These are phyloP conservation scores for Pegea sp. DNA, from an alignment of 23 tunicate species.

Conservation along the genomic window DNA sequence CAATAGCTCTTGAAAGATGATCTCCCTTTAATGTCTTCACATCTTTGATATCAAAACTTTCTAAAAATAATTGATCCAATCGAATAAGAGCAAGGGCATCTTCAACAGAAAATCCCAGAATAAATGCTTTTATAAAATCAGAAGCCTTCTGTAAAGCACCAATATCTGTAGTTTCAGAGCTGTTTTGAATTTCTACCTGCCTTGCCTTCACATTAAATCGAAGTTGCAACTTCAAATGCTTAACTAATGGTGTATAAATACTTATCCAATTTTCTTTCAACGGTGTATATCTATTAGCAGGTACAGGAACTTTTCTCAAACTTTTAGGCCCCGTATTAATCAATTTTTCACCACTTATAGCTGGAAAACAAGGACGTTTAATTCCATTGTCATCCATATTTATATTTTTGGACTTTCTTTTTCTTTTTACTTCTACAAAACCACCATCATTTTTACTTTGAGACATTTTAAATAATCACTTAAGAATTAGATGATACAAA, in stretches of 20 bases:
- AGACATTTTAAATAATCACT: too few species aligned
- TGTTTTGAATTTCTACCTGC: constrained; percentile 59
- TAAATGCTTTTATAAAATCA: constrained; percentile 77
- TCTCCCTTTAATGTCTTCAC: constrained; percentile 86
- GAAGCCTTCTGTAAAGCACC: constrained; percentile 73
- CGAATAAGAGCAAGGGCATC: constrained; percentile 91
- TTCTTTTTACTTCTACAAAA: too few species aligned
- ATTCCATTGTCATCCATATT: too few species aligned
- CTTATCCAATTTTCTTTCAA: constrained; percentile 92
- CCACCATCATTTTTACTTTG: too few species aligned
- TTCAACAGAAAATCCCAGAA: constrained; percentile 67
- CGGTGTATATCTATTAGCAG: constrained; percentile 75
- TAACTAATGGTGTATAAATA: constrained; percentile 59
- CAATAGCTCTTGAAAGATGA: constrained; percentile 83
- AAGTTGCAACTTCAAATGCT: constrained; percentile 63
- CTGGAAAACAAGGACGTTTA: too few species aligned
- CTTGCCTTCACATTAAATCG: constrained; percentile 63
- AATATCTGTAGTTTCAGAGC: constrained; percentile 50
- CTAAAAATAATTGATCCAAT: constrained; percentile 80
- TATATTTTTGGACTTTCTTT: too few species aligned
- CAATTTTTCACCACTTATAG: too few species aligned
- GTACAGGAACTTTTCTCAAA: too few species aligned
- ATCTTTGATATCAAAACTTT: constrained; percentile 69
- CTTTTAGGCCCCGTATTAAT: too few species aligned
- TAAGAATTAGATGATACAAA: too few species aligned